phyloP scores from a whole-genome alignment of 2,888 invertebrate species.

The Nephrotoma appendiculata region DNA sequence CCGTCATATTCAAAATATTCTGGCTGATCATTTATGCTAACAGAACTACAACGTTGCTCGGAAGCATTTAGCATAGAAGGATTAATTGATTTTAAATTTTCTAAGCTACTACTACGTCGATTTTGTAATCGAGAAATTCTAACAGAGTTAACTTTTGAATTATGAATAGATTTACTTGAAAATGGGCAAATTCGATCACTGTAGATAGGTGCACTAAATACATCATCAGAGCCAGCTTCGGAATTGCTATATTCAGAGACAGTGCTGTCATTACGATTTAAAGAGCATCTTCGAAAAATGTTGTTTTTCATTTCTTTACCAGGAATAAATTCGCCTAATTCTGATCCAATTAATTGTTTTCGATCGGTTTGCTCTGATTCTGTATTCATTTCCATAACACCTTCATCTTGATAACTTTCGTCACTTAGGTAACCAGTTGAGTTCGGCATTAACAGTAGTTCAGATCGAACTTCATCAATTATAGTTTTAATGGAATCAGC shows the following conservation, averaged over 20 bases:
- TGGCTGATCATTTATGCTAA: slow-evolving; percentile 38
- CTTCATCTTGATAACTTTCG: not conserved
- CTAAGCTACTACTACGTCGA: slow-evolving; percentile 11
- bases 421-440: not conserved
- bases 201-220: slow-evolving; percentile 6
- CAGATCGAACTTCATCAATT: slow-evolving; percentile 20
- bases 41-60: slow-evolving; percentile 28
- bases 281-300: not conserved
- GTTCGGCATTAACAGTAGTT: slow-evolving; percentile 14
- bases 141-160: not conserved
- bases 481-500: slow-evolving; percentile 20
- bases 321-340: not conserved
- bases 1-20: slow-evolving; percentile 37
- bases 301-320: not conserved
- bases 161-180: not conserved
- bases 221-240: slow-evolving; percentile 10
- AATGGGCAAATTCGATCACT: not conserved
- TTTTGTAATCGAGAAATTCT: not conserved
- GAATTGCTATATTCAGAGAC: not conserved
- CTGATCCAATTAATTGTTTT: not conserved
- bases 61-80: not conserved
- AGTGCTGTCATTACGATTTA: not conserved
- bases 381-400: not conserved
- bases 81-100: slow-evolving; percentile 2
- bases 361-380: not conserved